These are phyloP conservation scores for Sinhomidia bicolor DNA, from an alignment of 2,888 invertebrate genomes.

Conservation along the genomic window DNA sequence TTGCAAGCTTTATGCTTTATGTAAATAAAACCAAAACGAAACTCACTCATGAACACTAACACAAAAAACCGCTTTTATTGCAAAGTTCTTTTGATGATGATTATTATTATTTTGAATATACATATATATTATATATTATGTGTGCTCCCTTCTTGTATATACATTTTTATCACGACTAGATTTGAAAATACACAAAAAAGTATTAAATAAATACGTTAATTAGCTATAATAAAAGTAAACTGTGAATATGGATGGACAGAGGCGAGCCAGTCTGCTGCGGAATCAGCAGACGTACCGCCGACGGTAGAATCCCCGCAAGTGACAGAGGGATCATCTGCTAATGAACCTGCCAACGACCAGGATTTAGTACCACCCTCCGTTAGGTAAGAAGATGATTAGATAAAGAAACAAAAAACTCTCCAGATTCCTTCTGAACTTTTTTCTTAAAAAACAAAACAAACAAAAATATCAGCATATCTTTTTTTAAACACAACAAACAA, in stretches of 20 bases:
- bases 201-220: neutral
- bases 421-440: neutral
- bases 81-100: no score
- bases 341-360: conserved; percentile 64
- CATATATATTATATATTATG: no score
- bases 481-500: neutral
- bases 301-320: conserved; percentile 63
- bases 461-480: neutral
- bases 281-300: conserved; percentile 36
- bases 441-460: neutral
- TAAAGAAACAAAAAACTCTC: no score
- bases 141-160: conserved; percentile 13
- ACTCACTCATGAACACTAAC: no score
- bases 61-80: no score
- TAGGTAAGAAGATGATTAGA: conserved; percentile 67
- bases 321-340: conserved; percentile 59
- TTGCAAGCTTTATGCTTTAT: neutral
- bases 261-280: conserved; percentile 52
- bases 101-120: no score
- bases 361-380: conserved; percentile 56
- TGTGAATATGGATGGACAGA: conserved; percentile 62
- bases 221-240: conserved; percentile 9
- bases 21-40: no score
- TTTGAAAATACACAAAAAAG: neutral
- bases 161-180: no score